Evolutionary conservation across 2,113 vertebrate genomes (phyloP).

Genomic region (Amblyornis subalaris): DNA sequence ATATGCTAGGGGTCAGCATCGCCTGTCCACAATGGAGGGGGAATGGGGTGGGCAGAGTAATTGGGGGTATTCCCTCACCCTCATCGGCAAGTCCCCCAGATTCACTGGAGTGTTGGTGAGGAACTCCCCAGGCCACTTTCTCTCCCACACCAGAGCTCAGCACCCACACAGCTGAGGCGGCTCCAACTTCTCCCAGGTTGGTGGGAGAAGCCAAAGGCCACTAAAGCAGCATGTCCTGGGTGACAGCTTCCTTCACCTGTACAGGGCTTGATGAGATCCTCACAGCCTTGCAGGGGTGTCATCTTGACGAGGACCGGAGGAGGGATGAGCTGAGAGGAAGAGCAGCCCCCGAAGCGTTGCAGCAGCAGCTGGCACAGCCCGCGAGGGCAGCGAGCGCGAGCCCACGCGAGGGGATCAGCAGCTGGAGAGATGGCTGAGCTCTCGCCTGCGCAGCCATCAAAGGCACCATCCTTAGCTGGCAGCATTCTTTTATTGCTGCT

Average conservation of each 20-base stretch:
- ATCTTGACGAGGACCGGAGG: neutral
- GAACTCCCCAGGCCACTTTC: neutral
- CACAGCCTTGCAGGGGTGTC: neutral
- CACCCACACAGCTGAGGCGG: neutral
- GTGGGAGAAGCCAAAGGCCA: neutral
- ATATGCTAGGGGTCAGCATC: neutral
- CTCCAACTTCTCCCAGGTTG: neutral
- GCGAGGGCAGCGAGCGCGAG: neutral
- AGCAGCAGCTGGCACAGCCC: neutral
- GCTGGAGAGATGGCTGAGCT: neutral
- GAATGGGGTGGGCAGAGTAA: neutral
- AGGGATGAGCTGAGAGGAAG: neutral
- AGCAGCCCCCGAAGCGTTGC: neutral
- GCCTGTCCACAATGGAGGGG: neutral
- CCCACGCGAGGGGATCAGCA: neutral
- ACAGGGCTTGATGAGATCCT: neutral
- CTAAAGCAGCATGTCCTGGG: neutral
- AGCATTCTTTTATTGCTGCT: neutral
- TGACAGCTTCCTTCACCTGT: neutral
- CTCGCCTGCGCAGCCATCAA: constrained; percentile 9
- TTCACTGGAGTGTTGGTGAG: neutral
- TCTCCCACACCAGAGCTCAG: rapidly evolving
- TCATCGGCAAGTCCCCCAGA: rapidly evolving
- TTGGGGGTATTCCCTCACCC: neutral
- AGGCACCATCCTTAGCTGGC: neutral